Evolutionary conservation across 37 sponge, comb jelly and placozoan species (phyloP).

Genomic region (Lycopodina hypogea): DNA sequence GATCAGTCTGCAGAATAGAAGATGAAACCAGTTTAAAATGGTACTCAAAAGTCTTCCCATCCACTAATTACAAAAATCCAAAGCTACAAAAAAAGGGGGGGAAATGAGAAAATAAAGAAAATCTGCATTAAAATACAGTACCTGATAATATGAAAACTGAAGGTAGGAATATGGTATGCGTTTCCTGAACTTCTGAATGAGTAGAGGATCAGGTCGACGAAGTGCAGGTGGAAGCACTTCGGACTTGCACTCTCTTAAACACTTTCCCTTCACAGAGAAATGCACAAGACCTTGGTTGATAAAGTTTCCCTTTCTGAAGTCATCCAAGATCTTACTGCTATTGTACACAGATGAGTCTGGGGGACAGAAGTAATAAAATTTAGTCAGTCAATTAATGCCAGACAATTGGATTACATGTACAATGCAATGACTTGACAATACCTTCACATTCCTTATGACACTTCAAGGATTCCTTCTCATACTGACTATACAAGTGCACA

Average conservation of each 20-base stretch:
- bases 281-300: constrained; percentile 27
- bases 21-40: too few relatives aligned
- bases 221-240: constrained; percentile 17
- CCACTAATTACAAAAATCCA: background rate
- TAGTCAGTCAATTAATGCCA: too few relatives aligned
- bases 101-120: too few relatives aligned
- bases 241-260: constrained; percentile 56
- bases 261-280: constrained; percentile 35
- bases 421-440: too few relatives aligned
- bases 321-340: constrained; percentile 7
- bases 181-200: constrained; percentile 11
- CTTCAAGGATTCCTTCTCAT: constrained; percentile 46
- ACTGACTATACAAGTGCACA: constrained; percentile 34
- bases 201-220: constrained; percentile 23
- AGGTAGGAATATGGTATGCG: constrained; percentile 54
- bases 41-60: too few relatives aligned
- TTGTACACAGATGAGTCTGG: too few relatives aligned
- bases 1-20: constrained; percentile 14
- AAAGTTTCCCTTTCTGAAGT: constrained; percentile 3
- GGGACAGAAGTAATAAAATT: too few relatives aligned
- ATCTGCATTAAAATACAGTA: background rate
- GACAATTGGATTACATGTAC: too few relatives aligned
- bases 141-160: constrained; percentile 73
- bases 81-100: background rate
- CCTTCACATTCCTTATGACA: constrained; percentile 61